Base-by-base conservation (phyloP, 2,113 vertebrate species). In the Limnothrissa miodon region DNA sequence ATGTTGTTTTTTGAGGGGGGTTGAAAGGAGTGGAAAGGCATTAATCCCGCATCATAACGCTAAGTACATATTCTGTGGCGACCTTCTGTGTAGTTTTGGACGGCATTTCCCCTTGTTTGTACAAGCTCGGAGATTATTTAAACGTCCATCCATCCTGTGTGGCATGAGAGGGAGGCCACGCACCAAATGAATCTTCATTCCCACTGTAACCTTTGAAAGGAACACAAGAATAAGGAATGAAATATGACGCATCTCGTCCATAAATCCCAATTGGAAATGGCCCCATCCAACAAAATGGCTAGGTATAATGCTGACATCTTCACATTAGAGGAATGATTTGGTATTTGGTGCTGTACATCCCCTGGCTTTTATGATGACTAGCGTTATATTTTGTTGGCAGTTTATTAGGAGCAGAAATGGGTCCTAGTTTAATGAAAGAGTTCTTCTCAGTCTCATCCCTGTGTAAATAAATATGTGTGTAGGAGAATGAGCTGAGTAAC, bases 181-280 rank as follows among this genome's bases (percentile, higher is more conserved):
- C 85, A 88, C 79, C 80, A 87, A 78, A 94, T 92, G 90, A 92
- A 92, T 93, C 91, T 90, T 81, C 80, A 88, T 93, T 90, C 90
- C 87, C 86, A 84, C 88, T 90, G 89, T 93, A 93, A 93, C 92
- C 90, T 93, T 91, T 91, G 88, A 90, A 87, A 80, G 88, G 83
- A 86, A 80, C 11, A 82, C 88, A 84, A 84, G 89, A 94, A 85
- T 86, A 92, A 91, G 89, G 89, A 92, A 94, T 95, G 91, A 95
- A 94, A 94, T 93, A 95, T 93, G 91, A 84, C 82, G 87, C 92
- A 93, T 89, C 92, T 91, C 90, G 89, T 92, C 92, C 89, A 92
- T 96, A 94, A 95, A 95, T 96, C 95, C 93, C 88, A 94, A 91
- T 93, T 85, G 90, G 93, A 95, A 93, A 94, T 78, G 85, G 91